These are phyloP conservation scores for Amiota mariae DNA, from an alignment of 2,888 invertebrate species.

Conservation along the genomic window DNA sequence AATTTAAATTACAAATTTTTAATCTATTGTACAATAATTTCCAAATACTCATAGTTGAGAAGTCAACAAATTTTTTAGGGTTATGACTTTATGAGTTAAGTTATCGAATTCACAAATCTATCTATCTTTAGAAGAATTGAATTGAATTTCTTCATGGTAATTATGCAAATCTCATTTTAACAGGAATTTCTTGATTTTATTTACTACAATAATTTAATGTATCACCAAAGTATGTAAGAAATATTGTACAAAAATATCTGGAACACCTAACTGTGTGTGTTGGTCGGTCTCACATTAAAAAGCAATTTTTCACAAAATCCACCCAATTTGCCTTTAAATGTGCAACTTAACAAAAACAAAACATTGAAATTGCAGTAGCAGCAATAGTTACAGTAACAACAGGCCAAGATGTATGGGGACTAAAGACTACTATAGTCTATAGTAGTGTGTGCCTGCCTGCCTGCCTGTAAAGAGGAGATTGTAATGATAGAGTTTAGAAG, in stretches of 20 bases:
- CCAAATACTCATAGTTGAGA: no score
- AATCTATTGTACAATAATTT: no score
- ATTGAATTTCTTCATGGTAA: no score
- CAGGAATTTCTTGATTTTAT: no score
- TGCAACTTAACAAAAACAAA: slow-evolving; percentile 42
- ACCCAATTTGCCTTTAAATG: slow-evolving; percentile 55
- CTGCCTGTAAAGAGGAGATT: not conserved
- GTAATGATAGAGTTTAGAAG: not conserved
- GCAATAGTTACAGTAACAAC: slow-evolving; percentile 31
- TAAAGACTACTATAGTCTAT: not conserved
- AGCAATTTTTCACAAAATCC: slow-evolving; percentile 59
- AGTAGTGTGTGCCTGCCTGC: not conserved
- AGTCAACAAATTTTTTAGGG: no score
- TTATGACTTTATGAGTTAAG: no score
- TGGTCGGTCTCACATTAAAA: slow-evolving; percentile 51
- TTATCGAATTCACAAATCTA: no score
- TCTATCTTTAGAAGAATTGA: no score
- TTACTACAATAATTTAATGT: no score
- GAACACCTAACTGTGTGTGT: slow-evolving; percentile 32
- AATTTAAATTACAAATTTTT: no score
- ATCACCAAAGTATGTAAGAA: not conserved
- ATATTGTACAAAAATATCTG: slow-evolving; percentile 17
- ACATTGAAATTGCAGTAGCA: slow-evolving; percentile 19
- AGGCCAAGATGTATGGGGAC: slow-evolving; percentile 28
- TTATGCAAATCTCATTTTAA: no score